Evolutionary conservation across 1,140 invertebrate species (phyloP), one percentile per base, ranked within the genome.

Genomic region (Agrypnia vestita): DNA sequence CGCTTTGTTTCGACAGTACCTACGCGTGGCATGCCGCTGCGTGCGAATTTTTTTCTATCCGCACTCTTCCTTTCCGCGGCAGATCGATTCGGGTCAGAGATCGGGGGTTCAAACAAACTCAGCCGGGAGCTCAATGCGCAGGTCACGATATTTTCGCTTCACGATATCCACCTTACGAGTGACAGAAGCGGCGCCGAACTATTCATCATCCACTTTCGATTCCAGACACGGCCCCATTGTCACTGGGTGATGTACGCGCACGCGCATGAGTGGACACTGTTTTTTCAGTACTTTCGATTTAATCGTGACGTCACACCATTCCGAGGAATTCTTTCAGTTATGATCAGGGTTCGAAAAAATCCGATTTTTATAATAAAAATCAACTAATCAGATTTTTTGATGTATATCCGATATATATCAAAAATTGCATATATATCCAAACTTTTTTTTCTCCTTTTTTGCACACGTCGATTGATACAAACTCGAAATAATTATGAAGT

Each of bases 121-220:
- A 11, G 19, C 19, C 59, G 7, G 59, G 59, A 35, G 25, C 19
- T 35, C 25, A 62, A 62, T 62, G 25, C 59, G 10, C 59, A 19
- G 59, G 21, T 62, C 59, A 62, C 59, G 59, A 19, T 17, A 19
- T 19, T 15, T 56, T 56, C 7, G 19, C 53, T 56, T 17, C 11
- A 53, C 51, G 25, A 35, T 35, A 35, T 35, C 25, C 17, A 53
- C 51, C 17, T 53, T 53, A 56, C 53, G 53, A 56, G 15, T 62
- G 59, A 43, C 59, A 62, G 59, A 62, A 62, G 59, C 59, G 59
- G 25, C 25, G 11, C 59, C 12, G 19, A 25, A 62, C 19, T 62
- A 62, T 62, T 62, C 59, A 72, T 47, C 49, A 43, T 17, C 44
- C 72, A 75, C 72, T 75, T 75, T 75, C 72, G 51, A 75, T 75